These are phyloP conservation scores for Nephrotoma guestfalica DNA, from an alignment of 2,888 invertebrate species.

Conservation along the genomic window DNA sequence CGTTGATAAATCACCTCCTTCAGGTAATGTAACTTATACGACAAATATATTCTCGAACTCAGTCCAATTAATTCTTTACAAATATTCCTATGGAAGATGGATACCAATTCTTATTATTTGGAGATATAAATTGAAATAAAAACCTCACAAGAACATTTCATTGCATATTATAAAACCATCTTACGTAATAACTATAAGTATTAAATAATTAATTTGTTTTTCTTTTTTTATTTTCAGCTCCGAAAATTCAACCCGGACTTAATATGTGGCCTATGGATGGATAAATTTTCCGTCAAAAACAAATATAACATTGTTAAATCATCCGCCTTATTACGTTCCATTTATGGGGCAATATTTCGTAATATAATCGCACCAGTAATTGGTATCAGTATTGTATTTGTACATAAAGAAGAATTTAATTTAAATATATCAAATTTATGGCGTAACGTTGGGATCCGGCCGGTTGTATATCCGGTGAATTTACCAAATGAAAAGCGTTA, in stretches of 20 bases:
- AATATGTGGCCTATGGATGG: slow-evolving; percentile 31
- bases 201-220: neutral
- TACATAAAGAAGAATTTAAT: slow-evolving; percentile 32
- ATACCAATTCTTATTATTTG: too few relatives aligned
- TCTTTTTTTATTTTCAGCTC: slow-evolving; percentile 17
- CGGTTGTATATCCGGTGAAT: slow-evolving; percentile 32
- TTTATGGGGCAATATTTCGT: slow-evolving; percentile 30
- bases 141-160: too few relatives aligned
- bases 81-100: too few relatives aligned
- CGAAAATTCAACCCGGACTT: slow-evolving; percentile 29
- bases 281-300: slow-evolving; percentile 24
- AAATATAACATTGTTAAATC: slow-evolving; percentile 21
- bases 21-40: too few relatives aligned
- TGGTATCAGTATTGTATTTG: slow-evolving; percentile 30
- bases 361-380: slow-evolving; percentile 32
- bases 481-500: slow-evolving; percentile 33
- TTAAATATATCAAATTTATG: slow-evolving; percentile 30
- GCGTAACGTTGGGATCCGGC: slow-evolving; percentile 32
- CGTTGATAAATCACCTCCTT: too few relatives aligned
- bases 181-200: too few relatives aligned
- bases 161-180: too few relatives aligned
- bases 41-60: too few relatives aligned
- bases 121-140: too few relatives aligned
- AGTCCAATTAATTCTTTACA: too few relatives aligned
- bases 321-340: slow-evolving; percentile 29